Evolutionary conservation across 2,888 invertebrate species (phyloP).

Genomic region (Diarsia rubi): DNA sequence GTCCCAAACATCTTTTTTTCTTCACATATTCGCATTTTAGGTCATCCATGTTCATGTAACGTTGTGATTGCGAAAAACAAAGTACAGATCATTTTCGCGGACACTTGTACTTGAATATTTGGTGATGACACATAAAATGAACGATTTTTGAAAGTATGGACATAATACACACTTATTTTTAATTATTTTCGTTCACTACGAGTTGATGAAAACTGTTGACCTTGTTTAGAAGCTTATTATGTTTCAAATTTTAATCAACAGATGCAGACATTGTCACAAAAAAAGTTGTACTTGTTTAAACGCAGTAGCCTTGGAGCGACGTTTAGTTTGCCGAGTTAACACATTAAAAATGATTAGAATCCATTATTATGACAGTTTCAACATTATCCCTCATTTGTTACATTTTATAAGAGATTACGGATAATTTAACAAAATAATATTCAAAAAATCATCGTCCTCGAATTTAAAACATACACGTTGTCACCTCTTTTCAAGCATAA

Average conservation of each 20-base stretch:
- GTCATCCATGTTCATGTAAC: conserved; percentile 92
- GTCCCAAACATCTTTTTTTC: conserved; percentile 89
- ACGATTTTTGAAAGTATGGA: conserved; percentile 80
- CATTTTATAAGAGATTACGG: background rate
- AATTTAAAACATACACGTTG: conserved; percentile 12
- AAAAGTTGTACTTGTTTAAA: conserved; percentile 81
- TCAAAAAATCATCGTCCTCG: background rate
- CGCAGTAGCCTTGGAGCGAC: conserved; percentile 77
- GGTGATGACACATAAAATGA: conserved; percentile 78
- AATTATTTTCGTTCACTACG: conserved; percentile 88
- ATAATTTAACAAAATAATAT: background rate
- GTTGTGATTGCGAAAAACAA: conserved; percentile 91
- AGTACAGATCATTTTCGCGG: conserved; percentile 89
- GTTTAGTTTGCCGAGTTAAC: conserved; percentile 61
- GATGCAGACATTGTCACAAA: conserved; percentile 91
- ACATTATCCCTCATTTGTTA: background rate
- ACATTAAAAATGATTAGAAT: background rate
- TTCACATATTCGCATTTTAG: conserved; percentile 91
- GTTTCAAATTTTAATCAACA: conserved; percentile 91
- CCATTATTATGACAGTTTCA: background rate
- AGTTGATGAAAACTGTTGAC: conserved; percentile 91
- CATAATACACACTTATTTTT: conserved; percentile 85
- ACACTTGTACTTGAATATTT: conserved; percentile 85
- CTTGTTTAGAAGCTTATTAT: conserved; percentile 91
- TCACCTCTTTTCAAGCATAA: conserved; percentile 77